Base-by-base conservation (phyloP, 2,113 vertebrate genomes). In the Sorex fumeus region DNA sequence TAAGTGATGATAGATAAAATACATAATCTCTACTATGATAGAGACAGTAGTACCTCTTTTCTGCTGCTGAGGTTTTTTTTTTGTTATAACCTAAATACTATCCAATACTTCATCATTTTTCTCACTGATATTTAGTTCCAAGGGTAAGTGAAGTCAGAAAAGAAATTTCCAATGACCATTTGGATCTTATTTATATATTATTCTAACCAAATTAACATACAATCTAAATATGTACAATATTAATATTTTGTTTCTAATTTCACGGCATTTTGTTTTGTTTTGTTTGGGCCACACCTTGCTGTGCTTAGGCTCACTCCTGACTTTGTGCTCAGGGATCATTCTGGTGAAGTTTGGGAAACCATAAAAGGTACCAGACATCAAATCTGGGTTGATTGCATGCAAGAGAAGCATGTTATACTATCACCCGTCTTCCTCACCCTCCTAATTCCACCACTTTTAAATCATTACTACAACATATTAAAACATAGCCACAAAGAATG, bases 181-280 rank as follows among this genome's bases (percentile, higher is more conserved):
- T 87, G 76, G 84, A 23, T 77, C 64, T 71, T 85, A 81, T 50
- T 87, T 12, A 57, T 50, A 70, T 91, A 88, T 90, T 92, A 93
- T 88, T n/a, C 5, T 84, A 67, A 83, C 9, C 36, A 76, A 93
- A 34, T 4, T 19, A 32, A 82, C 6, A 91, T 47, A 64, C 62
- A 88, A 57, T 86, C 25, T 84, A 87, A 85, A 79, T 6, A 78
- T 53, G 3, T 53, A n/a, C 12, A 77, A 57, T 86, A 45, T 50
- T 53, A 78, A 62, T 32, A 60, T 79, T 91, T 87, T 36, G 87
- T 34, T 91, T 83, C 76, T 87, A 74, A 93, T 57, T 60, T 30
- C 43, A 60, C 57, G 23, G 19, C 53, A 60, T 60, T 21, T 21
- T 21, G 18, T 21, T 60, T 60, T 23, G 23, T 60, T 60, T 19